phyloP scores from a whole-genome alignment of 2,797 vertebrate species.

The Pseudomugil gertrudae region DNA sequence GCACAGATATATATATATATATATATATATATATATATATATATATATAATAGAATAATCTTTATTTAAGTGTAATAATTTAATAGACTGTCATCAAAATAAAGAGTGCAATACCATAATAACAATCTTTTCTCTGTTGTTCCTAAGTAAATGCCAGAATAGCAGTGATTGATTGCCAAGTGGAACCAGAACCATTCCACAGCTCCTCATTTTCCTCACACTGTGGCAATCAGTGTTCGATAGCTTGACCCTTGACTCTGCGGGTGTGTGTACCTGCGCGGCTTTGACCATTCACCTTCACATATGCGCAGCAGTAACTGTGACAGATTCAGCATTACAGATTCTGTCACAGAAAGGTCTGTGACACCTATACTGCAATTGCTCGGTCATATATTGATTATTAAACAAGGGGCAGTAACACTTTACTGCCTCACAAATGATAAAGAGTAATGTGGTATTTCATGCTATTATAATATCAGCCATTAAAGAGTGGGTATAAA shows the following conservation, averaged over 20 bases:
- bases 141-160: slow-evolving; percentile 24
- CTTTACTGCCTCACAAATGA: background rate
- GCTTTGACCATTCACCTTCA: slow-evolving; percentile 38
- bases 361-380: slow-evolving; percentile 50
- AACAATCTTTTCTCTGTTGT: slow-evolving; percentile 3
- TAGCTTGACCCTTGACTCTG: slow-evolving; percentile 51
- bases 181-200: slow-evolving; percentile 33
- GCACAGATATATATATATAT: slow-evolving; percentile 22
- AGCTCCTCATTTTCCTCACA: slow-evolving; percentile 40
- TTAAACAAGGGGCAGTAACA: slow-evolving; percentile 35
- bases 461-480: slow-evolving; percentile 16
- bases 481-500: slow-evolving; percentile 13
- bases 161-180: slow-evolving; percentile 35
- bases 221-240: slow-evolving; percentile 53
- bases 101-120: slow-evolving; percentile 1
- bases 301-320: slow-evolving; percentile 22
- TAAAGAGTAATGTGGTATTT: slow-evolving; percentile 15
- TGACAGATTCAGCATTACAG: slow-evolving; percentile 55
- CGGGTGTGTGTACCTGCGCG: slow-evolving; percentile 10
- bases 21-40: slow-evolving; percentile 18
- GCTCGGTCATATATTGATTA: slow-evolving; percentile 59
- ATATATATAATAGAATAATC: background rate
- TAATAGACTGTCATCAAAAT: background rate
- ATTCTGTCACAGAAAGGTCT: slow-evolving; percentile 42
- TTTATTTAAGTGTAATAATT: too few species aligned